A percentile compares a stretch with the other conserved stretches of the same genome.
Conservation (phyloP, 1,140 invertebrate species). For the Asobara japonica region DNA sequence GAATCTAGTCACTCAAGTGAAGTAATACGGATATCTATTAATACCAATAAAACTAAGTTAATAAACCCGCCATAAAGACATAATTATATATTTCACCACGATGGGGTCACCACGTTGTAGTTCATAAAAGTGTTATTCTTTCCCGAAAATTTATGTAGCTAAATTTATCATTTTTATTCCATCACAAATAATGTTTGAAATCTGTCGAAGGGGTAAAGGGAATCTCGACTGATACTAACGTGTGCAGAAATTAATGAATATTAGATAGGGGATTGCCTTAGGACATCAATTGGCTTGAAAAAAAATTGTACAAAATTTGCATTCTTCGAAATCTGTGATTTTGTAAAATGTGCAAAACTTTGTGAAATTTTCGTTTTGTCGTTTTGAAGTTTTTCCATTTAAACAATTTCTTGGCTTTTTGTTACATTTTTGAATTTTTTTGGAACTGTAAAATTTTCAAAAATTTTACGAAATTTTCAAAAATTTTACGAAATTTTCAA, state of each 20-base stretch:
- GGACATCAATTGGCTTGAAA: too few relatives aligned
- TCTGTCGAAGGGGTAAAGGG: background rate
- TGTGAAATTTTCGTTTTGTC: too few relatives aligned
- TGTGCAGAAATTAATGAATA: background rate
- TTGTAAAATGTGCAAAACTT: too few relatives aligned
- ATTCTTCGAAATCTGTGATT: too few relatives aligned
- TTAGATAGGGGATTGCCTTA: too few relatives aligned
- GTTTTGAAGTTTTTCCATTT: too few relatives aligned
- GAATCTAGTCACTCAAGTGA: slow-evolving; percentile 39
- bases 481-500: too few relatives aligned
- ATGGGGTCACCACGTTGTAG: background rate
- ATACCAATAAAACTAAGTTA: slow-evolving; percentile 20
- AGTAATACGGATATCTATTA: slow-evolving; percentile 23
- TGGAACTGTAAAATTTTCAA: too few relatives aligned
- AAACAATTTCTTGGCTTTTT: too few relatives aligned
- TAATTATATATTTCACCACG: slow-evolving; percentile 8
- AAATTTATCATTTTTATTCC: background rate
- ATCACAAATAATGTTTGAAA: background rate
- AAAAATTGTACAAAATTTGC: too few relatives aligned
- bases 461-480: too few relatives aligned
- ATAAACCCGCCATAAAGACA: slow-evolving; percentile 31
- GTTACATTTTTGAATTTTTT: too few relatives aligned
- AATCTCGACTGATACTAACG: background rate
- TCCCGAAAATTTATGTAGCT: background rate
- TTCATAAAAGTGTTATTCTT: background rate